Evolutionary conservation across 1,140 invertebrate species (phyloP).

Genomic region (Platyscapa corneri): DNA sequence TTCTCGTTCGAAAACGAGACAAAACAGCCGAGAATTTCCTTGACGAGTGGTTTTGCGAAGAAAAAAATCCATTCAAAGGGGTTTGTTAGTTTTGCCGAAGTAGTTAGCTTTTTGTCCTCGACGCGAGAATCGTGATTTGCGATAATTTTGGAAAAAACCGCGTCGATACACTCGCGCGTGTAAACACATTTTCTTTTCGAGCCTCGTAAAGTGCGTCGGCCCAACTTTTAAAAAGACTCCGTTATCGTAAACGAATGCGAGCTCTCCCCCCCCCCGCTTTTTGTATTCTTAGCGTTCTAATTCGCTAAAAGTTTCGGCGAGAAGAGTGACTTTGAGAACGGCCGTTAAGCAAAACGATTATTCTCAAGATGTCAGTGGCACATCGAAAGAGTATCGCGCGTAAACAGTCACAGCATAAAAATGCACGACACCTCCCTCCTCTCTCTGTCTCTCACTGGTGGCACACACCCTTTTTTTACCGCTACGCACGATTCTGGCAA

Average conservation of each 20-base stretch:
- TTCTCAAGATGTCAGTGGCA: neutral
- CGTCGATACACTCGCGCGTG: neutral
- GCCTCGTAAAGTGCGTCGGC: no score
- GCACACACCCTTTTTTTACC: conserved; percentile 26
- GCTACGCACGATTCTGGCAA: neutral
- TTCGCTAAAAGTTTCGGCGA: neutral
- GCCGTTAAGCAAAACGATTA: neutral
- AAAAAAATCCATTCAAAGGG: no score
- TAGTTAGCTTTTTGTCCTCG: neutral
- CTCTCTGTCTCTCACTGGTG: neutral
- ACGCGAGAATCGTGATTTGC: neutral
- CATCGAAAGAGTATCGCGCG: no score
- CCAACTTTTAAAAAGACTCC: neutral
- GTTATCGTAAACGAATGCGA: neutral
- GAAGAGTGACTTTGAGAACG: neutral
- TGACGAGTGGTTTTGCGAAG: no score
- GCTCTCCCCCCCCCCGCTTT: neutral
- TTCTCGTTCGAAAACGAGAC: no score
- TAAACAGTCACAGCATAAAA: neutral
- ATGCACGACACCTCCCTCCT: neutral
- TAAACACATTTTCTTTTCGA: neutral
- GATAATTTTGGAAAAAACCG: neutral
- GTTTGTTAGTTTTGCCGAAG: neutral
- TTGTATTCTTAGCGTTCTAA: neutral
- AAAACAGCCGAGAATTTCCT: no score